phyloP scores from a whole-genome alignment of 2,797 vertebrate genomes.

The Xiphophorus birchmanni region DNA sequence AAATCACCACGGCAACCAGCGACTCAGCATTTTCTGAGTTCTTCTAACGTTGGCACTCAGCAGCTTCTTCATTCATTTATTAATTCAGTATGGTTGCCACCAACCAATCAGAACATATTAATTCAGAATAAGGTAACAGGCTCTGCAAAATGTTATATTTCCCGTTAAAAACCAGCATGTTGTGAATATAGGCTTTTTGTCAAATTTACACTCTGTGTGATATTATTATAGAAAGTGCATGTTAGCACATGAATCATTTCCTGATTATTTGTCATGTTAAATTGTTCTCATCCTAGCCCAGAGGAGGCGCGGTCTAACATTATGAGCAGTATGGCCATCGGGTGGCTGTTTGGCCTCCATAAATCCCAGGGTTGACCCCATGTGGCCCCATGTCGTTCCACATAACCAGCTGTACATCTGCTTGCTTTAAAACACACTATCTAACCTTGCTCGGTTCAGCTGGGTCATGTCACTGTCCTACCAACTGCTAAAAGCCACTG shows the following conservation, averaged over 20 bases:
- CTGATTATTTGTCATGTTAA: slow-evolving; percentile 46
- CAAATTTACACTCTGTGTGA: neutral
- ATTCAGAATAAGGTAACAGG: neutral
- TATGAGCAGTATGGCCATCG: slow-evolving; percentile 22
- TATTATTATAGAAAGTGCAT: neutral
- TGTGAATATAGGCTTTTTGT: neutral
- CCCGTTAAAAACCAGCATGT: neutral
- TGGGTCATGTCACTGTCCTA: slow-evolving; percentile 37
- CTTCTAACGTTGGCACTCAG: neutral
- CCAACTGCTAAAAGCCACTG: neutral
- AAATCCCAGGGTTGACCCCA: slow-evolving; percentile 50
- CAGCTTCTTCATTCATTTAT: neutral
- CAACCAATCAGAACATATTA: neutral
- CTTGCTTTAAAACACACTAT: slow-evolving; percentile 37
- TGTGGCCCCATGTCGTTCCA: slow-evolving; percentile 39
- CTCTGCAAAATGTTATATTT: neutral
- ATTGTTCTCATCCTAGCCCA: slow-evolving; percentile 53
- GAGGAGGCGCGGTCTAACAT: slow-evolving; percentile 16
- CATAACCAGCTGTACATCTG: slow-evolving; percentile 37
- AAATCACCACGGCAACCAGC: neutral
- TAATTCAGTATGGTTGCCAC: neutral
- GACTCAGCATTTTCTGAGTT: neutral
- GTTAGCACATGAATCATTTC: neutral
- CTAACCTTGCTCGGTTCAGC: slow-evolving; percentile 43
- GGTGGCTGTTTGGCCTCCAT: slow-evolving; percentile 54